These are phyloP conservation scores for Leptinotarsa texana DNA, from an alignment of 1,140 invertebrate species.

Conservation along the genomic window DNA sequence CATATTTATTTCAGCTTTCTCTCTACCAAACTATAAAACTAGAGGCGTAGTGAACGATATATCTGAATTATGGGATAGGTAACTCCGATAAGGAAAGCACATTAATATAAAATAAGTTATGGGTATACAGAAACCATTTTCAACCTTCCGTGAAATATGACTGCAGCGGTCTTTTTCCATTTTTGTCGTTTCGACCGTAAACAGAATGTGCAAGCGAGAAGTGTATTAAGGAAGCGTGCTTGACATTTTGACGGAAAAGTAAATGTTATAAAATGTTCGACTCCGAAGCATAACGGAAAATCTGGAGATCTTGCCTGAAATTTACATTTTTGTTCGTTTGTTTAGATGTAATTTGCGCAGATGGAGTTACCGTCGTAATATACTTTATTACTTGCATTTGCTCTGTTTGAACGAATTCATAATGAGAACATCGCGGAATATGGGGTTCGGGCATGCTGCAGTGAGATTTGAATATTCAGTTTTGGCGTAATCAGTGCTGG, in stretches of 20 bases:
- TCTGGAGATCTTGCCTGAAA: background rate
- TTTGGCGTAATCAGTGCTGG: too few relatives aligned
- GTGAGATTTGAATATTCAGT: background rate
- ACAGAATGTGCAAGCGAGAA: background rate
- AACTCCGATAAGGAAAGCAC: background rate
- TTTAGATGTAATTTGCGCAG: constrained; percentile 6
- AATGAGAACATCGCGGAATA: too few relatives aligned
- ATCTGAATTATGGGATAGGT: background rate
- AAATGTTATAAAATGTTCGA: background rate
- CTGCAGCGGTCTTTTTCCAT: background rate
- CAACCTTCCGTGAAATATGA: background rate
- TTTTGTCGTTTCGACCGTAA: background rate
- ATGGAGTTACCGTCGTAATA: background rate
- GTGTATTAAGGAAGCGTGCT: background rate
- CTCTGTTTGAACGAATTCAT: background rate
- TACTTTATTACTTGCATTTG: constrained; percentile 6
- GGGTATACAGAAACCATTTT: background rate
- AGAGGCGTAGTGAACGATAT: background rate
- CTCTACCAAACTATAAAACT: background rate
- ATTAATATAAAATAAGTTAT: background rate
- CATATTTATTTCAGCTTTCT: background rate
- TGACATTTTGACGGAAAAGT: background rate
- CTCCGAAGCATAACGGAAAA: too few relatives aligned
- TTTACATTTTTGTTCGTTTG: background rate
- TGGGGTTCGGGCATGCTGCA: background rate